phyloP scores from a whole-genome alignment of 2,113 vertebrate genomes.

The Arvicanthis niloticus region DNA sequence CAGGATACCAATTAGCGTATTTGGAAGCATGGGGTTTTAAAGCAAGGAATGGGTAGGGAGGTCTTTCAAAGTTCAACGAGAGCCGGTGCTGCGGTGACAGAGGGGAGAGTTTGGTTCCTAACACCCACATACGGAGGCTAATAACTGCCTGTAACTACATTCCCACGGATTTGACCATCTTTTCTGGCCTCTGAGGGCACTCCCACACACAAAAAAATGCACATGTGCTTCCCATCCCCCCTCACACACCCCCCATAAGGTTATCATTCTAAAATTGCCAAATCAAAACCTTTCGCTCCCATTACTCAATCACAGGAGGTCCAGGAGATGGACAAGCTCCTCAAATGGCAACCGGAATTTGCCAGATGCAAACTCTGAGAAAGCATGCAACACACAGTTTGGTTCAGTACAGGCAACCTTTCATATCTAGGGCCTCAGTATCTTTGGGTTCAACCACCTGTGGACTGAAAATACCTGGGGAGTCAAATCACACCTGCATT shows the following conservation, averaged over 20 bases:
- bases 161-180: background rate
- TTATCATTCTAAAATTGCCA: background rate
- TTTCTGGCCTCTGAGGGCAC: background rate
- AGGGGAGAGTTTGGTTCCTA: background rate
- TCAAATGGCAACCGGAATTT: background rate
- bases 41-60: background rate
- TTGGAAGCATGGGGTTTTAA: background rate
- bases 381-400: background rate
- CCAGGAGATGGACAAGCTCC: background rate
- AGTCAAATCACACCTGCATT: background rate
- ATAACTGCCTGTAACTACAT: no score
- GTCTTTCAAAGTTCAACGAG: slow-evolving; percentile 42
- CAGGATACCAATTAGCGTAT: background rate
- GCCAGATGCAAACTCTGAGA: background rate
- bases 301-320: background rate
- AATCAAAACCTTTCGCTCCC: background rate
- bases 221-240: no score
- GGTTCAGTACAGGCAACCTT: background rate
- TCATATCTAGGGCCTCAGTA: background rate
- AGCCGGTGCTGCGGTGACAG: background rate
- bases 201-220: background rate
- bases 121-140: background rate
- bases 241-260: no score
- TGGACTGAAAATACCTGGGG: background rate
- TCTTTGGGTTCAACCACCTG: background rate